Evolutionary conservation across 2,797 vertebrate species (phyloP).

Genomic region (Takifugu rubripes): DNA sequence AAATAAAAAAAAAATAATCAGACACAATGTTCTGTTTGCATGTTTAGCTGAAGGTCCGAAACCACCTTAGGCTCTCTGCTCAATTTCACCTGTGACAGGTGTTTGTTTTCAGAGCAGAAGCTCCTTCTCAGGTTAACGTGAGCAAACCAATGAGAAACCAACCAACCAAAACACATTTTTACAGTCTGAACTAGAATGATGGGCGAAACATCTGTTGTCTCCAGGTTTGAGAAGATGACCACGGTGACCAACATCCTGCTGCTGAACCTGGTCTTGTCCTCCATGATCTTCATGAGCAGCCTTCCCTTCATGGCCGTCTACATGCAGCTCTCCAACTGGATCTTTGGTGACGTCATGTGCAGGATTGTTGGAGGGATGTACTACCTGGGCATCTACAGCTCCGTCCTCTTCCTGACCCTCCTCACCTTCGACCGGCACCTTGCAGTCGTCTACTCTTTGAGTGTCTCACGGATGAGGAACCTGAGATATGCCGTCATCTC

Average conservation of each 20-base stretch:
- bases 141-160: no score
- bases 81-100: no score
- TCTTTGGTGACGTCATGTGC: slow-evolving; percentile 67
- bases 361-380: slow-evolving; percentile 65
- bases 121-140: no score
- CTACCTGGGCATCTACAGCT: slow-evolving; percentile 77
- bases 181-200: neutral
- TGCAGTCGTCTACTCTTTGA: slow-evolving; percentile 74
- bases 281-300: slow-evolving; percentile 67
- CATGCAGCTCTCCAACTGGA: slow-evolving; percentile 63
- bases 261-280: slow-evolving; percentile 77
- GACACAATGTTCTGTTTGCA: no score
- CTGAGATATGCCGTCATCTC: slow-evolving; percentile 57
- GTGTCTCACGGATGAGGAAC: slow-evolving; percentile 43
- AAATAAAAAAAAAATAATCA: no score
- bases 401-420: slow-evolving; percentile 76
- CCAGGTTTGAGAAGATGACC: slow-evolving; percentile 74
- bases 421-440: slow-evolving; percentile 79
- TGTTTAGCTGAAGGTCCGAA: no score
- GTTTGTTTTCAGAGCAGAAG: no score
- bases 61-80: no score
- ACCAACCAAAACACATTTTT: no score
- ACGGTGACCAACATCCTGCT: slow-evolving; percentile 80
- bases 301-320: slow-evolving; percentile 73
- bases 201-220: neutral